phyloP scores from a whole-genome alignment of 2,113 vertebrate genomes.

The Maccullochella peelii region DNA sequence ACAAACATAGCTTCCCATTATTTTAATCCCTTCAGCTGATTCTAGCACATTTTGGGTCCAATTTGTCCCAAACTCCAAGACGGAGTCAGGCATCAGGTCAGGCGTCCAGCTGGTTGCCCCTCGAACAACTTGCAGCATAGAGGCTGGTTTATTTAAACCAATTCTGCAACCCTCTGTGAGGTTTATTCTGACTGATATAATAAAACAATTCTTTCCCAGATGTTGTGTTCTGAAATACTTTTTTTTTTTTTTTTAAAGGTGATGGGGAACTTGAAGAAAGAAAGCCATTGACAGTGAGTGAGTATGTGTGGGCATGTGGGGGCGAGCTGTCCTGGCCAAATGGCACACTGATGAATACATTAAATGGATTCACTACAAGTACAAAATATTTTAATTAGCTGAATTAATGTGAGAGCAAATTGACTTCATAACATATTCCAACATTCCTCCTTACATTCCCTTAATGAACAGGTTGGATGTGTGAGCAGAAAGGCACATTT shows the following conservation, averaged over 20 bases:
- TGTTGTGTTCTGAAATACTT: background rate
- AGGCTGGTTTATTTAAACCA: conserved; percentile 1
- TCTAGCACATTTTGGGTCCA: background rate
- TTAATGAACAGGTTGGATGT: background rate
- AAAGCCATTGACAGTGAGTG: conserved; percentile 7
- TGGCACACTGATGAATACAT: conserved; percentile 16
- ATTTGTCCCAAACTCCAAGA: conserved; percentile 19
- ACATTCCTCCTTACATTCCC: background rate
- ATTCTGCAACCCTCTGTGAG: background rate
- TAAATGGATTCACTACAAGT: background rate
- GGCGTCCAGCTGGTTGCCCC: background rate
- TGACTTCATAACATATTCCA: background rate
- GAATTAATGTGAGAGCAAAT: conserved; percentile 14
- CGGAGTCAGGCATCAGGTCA: background rate
- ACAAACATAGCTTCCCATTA: background rate
- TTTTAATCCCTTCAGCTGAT: background rate
- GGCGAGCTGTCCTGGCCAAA: conserved; percentile 2
- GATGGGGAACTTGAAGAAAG: background rate
- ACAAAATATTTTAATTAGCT: background rate
- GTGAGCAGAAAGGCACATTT: background rate
- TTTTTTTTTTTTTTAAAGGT: background rate
- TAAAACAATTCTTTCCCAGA: conserved; percentile 16
- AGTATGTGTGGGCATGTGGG: conserved; percentile 7
- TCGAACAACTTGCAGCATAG: background rate
- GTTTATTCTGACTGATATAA: conserved; percentile 18